These are phyloP conservation scores for Phataginus tetradactyla DNA, from an alignment of 2,797 vertebrate genomes.

Conservation along the genomic window DNA sequence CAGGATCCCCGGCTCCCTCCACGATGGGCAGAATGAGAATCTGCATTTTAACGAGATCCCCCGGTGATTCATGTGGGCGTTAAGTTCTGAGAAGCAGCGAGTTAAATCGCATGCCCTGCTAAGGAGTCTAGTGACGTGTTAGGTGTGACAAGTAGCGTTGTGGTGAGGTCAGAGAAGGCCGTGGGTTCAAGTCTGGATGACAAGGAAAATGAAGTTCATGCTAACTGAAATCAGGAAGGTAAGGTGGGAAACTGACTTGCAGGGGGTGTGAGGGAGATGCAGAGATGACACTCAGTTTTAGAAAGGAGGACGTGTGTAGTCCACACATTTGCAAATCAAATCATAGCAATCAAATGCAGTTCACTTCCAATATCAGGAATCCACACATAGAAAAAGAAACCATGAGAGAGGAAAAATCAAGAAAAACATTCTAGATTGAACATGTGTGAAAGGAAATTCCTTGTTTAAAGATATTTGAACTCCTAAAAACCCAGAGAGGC, in stretches of 20 bases:
- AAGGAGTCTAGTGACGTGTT: not conserved
- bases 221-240: not conserved
- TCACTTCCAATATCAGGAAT: not conserved
- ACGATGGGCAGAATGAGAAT: not conserved
- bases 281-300: not conserved
- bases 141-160: rapidly evolving
- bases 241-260: conserved; percentile 51
- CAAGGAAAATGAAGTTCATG: not conserved
- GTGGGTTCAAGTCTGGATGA: not conserved
- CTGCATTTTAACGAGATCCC: not conserved
- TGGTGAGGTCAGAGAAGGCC: not conserved
- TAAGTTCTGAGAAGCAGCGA: not conserved
- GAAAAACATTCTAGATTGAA: not conserved
- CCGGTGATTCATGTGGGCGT: not conserved
- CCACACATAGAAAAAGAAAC: not conserved
- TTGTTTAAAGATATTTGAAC: conserved; percentile 1
- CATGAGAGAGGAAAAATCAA: not conserved
- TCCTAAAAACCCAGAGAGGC: not conserved
- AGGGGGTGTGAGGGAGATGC: not conserved
- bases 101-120: not conserved
- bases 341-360: not conserved
- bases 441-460: not conserved
- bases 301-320: conserved; percentile 54
- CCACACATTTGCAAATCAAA: not conserved
- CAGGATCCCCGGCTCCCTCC: too few relatives aligned